Percentiles rank a stretch among this genome's conserved stretches.
These are phyloP conservation scores for Trachurus trachurus DNA, from an alignment of 2,797 vertebrate species.

Conservation along the genomic window DNA sequence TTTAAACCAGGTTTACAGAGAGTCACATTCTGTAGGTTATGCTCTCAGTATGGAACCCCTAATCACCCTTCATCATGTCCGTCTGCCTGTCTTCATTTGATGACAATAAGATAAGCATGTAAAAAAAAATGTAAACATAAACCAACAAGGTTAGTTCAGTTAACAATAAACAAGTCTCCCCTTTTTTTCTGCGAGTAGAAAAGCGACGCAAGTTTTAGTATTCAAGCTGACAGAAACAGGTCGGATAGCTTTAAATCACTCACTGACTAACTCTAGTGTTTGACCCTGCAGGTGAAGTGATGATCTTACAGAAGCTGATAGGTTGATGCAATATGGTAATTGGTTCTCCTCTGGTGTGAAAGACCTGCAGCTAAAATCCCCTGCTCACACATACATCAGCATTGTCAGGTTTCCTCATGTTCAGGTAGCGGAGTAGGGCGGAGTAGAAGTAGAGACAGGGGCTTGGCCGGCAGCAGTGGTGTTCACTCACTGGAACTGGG, in stretches of 20 bases:
- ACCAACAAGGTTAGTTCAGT: too few relatives aligned
- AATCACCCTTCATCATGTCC: too few relatives aligned
- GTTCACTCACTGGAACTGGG: conserved; percentile 5
- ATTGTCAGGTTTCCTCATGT: conserved; percentile 47
- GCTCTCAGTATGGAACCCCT: too few relatives aligned
- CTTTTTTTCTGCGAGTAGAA: neutral
- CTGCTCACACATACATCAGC: conserved; percentile 16
- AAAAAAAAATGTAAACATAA: too few relatives aligned
- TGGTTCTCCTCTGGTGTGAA: conserved; percentile 68
- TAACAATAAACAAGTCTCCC: too few relatives aligned
- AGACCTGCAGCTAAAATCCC: conserved; percentile 36
- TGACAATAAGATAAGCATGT: too few relatives aligned
- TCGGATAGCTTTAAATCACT: conserved; percentile 35
- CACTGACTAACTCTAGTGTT: conserved; percentile 38
- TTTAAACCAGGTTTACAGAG: too few relatives aligned
- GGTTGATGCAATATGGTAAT: conserved; percentile 73
- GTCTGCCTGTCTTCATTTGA: too few relatives aligned
- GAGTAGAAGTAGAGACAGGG: conserved; percentile 39
- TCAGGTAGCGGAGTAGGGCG: conserved; percentile 33
- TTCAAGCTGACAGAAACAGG: conserved; percentile 61
- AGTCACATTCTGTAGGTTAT: too few relatives aligned
- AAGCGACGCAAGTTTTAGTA: conserved; percentile 11
- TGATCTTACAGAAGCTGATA: conserved; percentile 57
- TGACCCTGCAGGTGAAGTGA: conserved; percentile 49
- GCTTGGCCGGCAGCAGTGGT: conserved; percentile 11